These are phyloP conservation scores for Origma solitaria DNA, from an alignment of 2,113 vertebrate species.

Conservation along the genomic window DNA sequence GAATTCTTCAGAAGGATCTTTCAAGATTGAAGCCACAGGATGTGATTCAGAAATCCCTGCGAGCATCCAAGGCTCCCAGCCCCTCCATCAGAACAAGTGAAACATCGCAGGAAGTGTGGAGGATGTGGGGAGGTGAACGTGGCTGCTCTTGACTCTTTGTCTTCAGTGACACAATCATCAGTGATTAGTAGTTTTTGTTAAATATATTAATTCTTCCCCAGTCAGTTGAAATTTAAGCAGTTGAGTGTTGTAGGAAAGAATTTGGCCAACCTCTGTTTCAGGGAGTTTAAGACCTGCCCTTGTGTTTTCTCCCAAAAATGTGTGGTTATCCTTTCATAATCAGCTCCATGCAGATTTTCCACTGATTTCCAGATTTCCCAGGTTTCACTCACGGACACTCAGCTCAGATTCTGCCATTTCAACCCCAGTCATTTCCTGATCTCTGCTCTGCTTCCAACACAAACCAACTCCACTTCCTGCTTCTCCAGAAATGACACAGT, in stretches of 20 bases:
- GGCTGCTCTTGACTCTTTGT: not conserved
- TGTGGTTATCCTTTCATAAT: not conserved
- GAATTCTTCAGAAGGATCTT: not conserved
- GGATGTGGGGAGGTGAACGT: not conserved
- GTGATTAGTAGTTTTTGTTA: not conserved
- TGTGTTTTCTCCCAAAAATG: rapidly evolving
- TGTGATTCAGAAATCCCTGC: not conserved
- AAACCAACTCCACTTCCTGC: not conserved
- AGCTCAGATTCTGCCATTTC: not conserved
- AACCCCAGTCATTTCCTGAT: not conserved
- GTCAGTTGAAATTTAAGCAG: rapidly evolving
- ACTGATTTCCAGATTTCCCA: not conserved
- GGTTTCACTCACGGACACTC: not conserved
- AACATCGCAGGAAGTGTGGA: not conserved
- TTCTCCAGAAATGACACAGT: not conserved
- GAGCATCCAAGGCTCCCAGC: not conserved
- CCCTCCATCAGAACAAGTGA: rapidly evolving
- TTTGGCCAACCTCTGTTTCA: rapidly evolving
- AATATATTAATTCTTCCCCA: rapidly evolving
- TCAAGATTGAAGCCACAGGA: not conserved
- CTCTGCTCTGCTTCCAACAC: not conserved
- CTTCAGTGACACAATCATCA: not conserved
- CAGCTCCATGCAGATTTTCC: not conserved
- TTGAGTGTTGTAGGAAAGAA: not conserved
- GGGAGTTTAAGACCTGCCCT: not conserved